Evolutionary conservation across 2,888 invertebrate species (phyloP), one percentile per base, ranked within the genome.

Genomic region (Cyrtodaria siliqua): DNA sequence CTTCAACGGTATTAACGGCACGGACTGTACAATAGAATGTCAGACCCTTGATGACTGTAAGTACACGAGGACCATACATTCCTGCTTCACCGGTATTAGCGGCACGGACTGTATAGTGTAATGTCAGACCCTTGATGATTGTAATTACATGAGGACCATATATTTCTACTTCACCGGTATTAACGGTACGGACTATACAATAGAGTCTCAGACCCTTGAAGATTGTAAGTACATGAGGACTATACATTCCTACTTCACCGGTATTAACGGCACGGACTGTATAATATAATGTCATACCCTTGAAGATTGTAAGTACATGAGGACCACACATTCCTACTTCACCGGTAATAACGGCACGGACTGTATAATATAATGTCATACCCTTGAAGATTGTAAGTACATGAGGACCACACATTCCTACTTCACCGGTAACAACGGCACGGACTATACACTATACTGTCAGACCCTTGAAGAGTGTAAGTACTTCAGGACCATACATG

Each of bases 181-280:
- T 1, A 73, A 83, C 38, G 60, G 76, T 6, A 64, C 78, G 2
- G 79, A 76, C 44, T 68, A 66, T 18, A 61, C 55, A 2, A 0
- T 66, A 4, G 24, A 56, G 2, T 83, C 79, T 50, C 61, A 53
- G 23, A 77, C 83, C 9, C 29, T 55, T 1, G 29, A 71, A 23
- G 77, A 71, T 33, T 56, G 82, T 82, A 66, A 68, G 75, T 69
- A n/a, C n/a, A n/a, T n/a, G n/a, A n/a, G n/a, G n/a, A n/a, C n/a
- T n/a, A n/a, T n/a, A n/a, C n/a, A n/a, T n/a, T n/a, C n/a, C n/a
- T n/a, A n/a, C n/a, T n/a, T n/a, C n/a, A n/a, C n/a, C n/a, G n/a
- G n/a, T n/a, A n/a, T n/a, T n/a, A n/a, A n/a, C n/a, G n/a, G n/a
- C n/a, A n/a, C n/a, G n/a, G n/a, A n/a, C n/a, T n/a, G n/a, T n/a